phyloP scores from a whole-genome alignment of 2,888 invertebrate species.

The Orthonevra nobilis region DNA sequence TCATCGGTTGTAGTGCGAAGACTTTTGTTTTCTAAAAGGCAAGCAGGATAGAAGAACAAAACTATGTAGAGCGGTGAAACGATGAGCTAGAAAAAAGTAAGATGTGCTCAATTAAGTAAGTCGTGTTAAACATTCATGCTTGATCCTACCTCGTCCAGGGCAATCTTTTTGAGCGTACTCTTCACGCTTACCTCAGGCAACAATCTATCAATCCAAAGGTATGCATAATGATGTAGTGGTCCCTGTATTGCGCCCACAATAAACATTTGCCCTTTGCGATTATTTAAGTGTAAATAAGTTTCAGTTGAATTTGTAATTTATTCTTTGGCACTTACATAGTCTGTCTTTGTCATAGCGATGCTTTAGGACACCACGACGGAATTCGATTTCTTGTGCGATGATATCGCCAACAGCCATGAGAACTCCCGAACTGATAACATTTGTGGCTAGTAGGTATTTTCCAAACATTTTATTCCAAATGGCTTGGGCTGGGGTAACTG shows the following conservation, averaged over 20 bases:
- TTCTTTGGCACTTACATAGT: conserved; percentile 82
- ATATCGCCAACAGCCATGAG: conserved; percentile 90
- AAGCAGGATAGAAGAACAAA: conserved; percentile 90
- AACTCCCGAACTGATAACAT: conserved; percentile 88
- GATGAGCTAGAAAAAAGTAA: conserved; percentile 80
- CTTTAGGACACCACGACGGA: conserved; percentile 78
- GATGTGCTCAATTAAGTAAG: background rate
- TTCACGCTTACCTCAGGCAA: conserved; percentile 83
- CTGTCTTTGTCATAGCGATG: conserved; percentile 83
- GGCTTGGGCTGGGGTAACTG: background rate
- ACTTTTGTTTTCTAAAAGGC: conserved; percentile 86
- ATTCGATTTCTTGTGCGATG: conserved; percentile 89
- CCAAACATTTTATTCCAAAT: conserved; percentile 82
- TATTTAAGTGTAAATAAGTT: conserved; percentile 1
- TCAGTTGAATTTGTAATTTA: no score
- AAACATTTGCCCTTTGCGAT: conserved; percentile 87
- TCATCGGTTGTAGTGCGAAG: conserved; percentile 82
- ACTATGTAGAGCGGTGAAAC: conserved; percentile 90
- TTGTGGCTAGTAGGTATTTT: conserved; percentile 88
- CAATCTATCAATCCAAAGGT: conserved; percentile 86
- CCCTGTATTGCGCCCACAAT: conserved; percentile 89
- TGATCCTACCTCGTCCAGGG: conserved; percentile 82
- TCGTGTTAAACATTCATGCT: no score
- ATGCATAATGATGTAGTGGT: conserved; percentile 92
- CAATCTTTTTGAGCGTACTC: conserved; percentile 86